A percentile compares a stretch with the other conserved stretches of the same genome.
These are phyloP conservation scores for Girardinichthys multiradiatus DNA, from an alignment of 2,113 vertebrate genomes.

Conservation along the genomic window DNA sequence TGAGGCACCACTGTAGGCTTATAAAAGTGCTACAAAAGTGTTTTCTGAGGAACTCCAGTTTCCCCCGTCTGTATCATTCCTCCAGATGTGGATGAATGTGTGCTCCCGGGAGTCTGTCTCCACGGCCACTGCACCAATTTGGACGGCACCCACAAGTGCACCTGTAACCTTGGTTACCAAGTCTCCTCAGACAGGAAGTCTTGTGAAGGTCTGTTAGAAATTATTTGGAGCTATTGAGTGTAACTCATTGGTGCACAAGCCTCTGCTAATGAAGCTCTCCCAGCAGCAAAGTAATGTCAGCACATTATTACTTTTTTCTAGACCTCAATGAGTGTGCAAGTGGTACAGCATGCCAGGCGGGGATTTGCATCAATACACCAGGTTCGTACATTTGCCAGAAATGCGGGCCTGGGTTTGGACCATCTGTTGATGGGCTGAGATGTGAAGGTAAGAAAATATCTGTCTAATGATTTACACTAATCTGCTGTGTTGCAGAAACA, in stretches of 20 bases:
- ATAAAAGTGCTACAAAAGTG: slow-evolving; percentile 41
- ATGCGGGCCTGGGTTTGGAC: slow-evolving; percentile 82
- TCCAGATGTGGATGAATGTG: slow-evolving; percentile 88
- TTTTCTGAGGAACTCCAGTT: slow-evolving; percentile 34
- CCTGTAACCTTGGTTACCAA: slow-evolving; percentile 85
- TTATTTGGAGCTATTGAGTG: slow-evolving; percentile 45
- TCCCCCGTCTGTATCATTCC: slow-evolving; percentile 26
- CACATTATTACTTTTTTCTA: slow-evolving; percentile 68
- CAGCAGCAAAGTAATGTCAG: slow-evolving; percentile 43
- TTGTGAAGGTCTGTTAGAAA: slow-evolving; percentile 84
- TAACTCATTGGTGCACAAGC: slow-evolving; percentile 35
- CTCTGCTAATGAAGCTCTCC: slow-evolving; percentile 15
- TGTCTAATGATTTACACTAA: slow-evolving; percentile 27
- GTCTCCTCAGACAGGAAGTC: slow-evolving; percentile 79
- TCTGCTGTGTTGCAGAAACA: background rate
- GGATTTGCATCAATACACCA: slow-evolving; percentile 86
- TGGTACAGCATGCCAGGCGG: slow-evolving; percentile 75
- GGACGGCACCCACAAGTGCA: slow-evolving; percentile 86
- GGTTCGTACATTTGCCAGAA: slow-evolving; percentile 85
- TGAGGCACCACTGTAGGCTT: slow-evolving; percentile 21
- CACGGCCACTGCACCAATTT: slow-evolving; percentile 87
- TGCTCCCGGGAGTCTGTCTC: slow-evolving; percentile 78
- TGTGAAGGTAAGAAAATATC: slow-evolving; percentile 84
- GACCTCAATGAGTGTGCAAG: slow-evolving; percentile 86
- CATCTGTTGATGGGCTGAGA: slow-evolving; percentile 81